Percentiles rank a stretch among this genome's conserved stretches.
phyloP scores from a whole-genome alignment of 2,888 invertebrate genomes.

The Pherbina coryleti region DNA sequence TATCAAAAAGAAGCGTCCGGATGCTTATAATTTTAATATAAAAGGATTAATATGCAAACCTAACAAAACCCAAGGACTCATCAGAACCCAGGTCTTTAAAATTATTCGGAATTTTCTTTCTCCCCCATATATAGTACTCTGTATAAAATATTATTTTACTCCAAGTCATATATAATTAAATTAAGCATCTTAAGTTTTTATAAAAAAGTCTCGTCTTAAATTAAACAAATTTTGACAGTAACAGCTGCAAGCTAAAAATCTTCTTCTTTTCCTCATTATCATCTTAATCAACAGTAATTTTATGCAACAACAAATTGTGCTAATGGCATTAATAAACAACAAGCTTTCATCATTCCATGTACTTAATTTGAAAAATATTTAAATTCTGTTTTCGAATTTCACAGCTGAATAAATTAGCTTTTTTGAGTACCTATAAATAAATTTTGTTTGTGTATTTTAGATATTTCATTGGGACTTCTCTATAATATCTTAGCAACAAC shows the following conservation, averaged over 20 bases:
- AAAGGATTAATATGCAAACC: no score
- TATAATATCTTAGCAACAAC: neutral
- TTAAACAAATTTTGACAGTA: neutral
- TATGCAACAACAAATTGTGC: slow-evolving; percentile 27
- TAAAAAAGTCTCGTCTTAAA: neutral
- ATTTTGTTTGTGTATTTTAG: slow-evolving; percentile 26
- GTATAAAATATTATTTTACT: no score
- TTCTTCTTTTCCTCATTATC: neutral
- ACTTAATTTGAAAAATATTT: slow-evolving; percentile 1
- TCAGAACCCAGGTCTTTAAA: no score
- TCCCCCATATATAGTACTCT: no score
- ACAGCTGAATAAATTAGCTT: slow-evolving; percentile 52
- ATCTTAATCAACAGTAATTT: slow-evolving; percentile 15
- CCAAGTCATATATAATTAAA: no score
- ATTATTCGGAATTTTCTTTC: no score
- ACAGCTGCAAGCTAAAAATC: neutral
- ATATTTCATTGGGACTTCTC: slow-evolving; percentile 22
- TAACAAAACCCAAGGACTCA: no score
- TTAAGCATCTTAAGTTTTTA: neutral
- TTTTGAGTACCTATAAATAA: slow-evolving; percentile 18
- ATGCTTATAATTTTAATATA: no score
- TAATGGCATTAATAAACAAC: slow-evolving; percentile 33
- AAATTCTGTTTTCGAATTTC: slow-evolving; percentile 56
- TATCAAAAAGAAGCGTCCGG: no score
- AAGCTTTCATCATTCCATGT: slow-evolving; percentile 7